Evolutionary conservation across 2,113 vertebrate species (phyloP), one percentile per base, ranked within the genome.

Genomic region (Pterophyllum scalare): DNA sequence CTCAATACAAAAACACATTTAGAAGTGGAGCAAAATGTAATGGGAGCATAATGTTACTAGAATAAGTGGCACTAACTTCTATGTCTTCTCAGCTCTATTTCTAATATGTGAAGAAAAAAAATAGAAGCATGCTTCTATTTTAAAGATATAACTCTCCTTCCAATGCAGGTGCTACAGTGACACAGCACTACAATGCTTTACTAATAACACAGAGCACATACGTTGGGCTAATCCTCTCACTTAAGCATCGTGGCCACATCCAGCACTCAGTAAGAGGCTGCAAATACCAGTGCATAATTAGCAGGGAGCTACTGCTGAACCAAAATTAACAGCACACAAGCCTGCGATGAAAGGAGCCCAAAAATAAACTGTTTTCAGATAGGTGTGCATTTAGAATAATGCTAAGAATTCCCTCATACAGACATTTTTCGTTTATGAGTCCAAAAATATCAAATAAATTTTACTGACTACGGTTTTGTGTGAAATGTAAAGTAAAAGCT

Each of bases 131-230:
- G 19, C 75, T 35, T 78, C 59, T 58, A 56, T 77, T 85, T 75
- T 65, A 59, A 26, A 64, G 67, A 75, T 46, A 79, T 62, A 76
- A 75, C 82, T 67, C 74, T 20, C 40, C 76, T 82, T 87, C 82
- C 59, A 57, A 80, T 85, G 67, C 84, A 86, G 59, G 70, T 58
- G 84, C 79, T 74, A 83, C 72, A 77, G 84, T 75, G 82, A 90
- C 87, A 92, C 82, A 24, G 64, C 79, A 88, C 75, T 76, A 85
- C 84, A 85, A 26, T 57, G 81, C 67, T 85, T 83, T 59, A 85
- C 87, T 91, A 92, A 92, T 93, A 93, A 93, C 91, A 92, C 26
- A 79, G 82, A 77, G 86, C 80, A 89, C 83, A 87, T 81, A 82
- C 56, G 82, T 85, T 65, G 81, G 58, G 75, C 81, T 90, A 89